Evolutionary conservation across 2,888 invertebrate genomes (phyloP), one percentile per base, ranked within the genome.

Genomic region (Malachius bipustulatus): DNA sequence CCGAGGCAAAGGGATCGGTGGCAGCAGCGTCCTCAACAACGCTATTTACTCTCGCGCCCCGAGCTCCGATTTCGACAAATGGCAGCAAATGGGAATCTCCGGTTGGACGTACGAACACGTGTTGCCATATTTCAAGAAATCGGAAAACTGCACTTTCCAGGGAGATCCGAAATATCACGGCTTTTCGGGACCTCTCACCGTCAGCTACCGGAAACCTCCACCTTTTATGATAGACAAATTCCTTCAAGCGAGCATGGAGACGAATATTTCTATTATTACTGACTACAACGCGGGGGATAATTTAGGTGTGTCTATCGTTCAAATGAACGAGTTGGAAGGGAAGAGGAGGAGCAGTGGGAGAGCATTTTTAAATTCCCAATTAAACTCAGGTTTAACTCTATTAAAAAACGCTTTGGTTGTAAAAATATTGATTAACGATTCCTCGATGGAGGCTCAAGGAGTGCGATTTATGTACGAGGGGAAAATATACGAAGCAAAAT

Each of bases 11-110:
- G 82, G 85, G 1, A 66, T 89, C 1, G 90, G 89, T 4, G 88
- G 88, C 1, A 79, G 79, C 1, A 80, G 80, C 43, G 77, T 79
- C 1, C 66, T 87, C 0, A 88, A 88, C 55, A 82, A 81, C 55
- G 83, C 88, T 83, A 69, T 85, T 3, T 88, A 88, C 56, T 80
- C 85, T 0, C 65, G 88, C 40, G 88, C 88, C 4, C 84, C 71
- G 55, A 67, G 70, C 31, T 67, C 65, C 11, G 81, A 84, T 50
- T 84, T 77, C 59, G 75, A 84, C 46, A 60, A 66, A 57, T 84
- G 73, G 73, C 66, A 62, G 46, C 36, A 44, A 28, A 14, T 41
- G 34, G 89, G 89, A 0, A 89, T 89, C 48, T 66, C 76, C 0
- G 87, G 85, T 4, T 90, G 90, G 90, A 69, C 77, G 2, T 76